Evolutionary conservation across 2,797 vertebrate genomes (phyloP).

Genomic region (Sylvilagus floridanus): DNA sequence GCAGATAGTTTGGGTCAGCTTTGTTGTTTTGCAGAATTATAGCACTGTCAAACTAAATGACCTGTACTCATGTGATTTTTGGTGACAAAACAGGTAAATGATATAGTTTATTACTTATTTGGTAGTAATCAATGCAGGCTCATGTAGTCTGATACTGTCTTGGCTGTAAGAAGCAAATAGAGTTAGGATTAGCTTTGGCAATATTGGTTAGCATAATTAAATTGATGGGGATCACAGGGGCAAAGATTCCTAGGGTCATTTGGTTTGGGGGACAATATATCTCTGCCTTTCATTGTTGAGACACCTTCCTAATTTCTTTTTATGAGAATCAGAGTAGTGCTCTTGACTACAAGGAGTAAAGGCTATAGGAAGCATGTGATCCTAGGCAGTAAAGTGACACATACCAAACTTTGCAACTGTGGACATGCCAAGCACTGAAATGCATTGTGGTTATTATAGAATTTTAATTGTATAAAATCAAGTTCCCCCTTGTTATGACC

Average conservation of each 20-base stretch:
- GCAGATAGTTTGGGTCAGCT: neutral
- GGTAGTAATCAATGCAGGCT: neutral
- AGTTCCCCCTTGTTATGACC: neutral
- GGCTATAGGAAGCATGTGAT: neutral
- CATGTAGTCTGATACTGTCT: neutral
- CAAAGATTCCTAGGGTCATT: neutral
- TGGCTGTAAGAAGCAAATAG: neutral
- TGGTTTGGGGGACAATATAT: neutral
- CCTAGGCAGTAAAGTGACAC: neutral
- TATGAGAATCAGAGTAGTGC: neutral
- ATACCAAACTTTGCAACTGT: neutral
- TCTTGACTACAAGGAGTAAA: neutral
- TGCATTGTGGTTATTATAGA: neutral
- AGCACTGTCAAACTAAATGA: neutral
- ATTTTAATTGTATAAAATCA: slow-evolving; percentile 22
- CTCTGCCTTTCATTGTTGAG: neutral
- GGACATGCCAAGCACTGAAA: neutral
- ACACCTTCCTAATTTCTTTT: neutral
- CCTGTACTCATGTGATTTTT: neutral
- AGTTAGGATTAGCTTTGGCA: neutral
- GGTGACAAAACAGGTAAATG: neutral
- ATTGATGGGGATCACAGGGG: neutral
- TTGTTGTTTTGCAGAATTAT: slow-evolving; percentile 22
- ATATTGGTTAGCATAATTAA: neutral
- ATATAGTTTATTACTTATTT: slow-evolving; percentile 11